These are phyloP conservation scores for Echeneis naucrates DNA, from an alignment of 2,797 vertebrate species.

Conservation along the genomic window DNA sequence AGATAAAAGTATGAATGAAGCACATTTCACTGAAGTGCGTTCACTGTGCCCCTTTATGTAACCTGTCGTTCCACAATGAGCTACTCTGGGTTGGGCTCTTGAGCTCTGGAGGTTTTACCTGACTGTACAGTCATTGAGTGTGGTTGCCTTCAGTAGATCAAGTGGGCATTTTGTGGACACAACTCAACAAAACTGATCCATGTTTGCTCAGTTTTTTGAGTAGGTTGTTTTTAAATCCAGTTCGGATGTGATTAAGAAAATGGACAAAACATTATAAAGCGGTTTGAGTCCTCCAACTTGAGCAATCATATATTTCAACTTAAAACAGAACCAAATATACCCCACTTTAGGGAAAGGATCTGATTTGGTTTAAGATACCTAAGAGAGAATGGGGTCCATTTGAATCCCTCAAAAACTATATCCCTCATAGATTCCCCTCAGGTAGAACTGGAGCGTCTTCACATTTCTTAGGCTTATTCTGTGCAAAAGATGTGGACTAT, in stretches of 20 bases:
- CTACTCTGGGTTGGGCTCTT: conserved; percentile 37
- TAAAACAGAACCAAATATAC: too few relatives aligned
- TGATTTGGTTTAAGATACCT: too few relatives aligned
- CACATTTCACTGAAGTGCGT: conserved; percentile 30
- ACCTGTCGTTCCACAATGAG: conserved; percentile 35
- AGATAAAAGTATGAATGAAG: conserved; percentile 73
- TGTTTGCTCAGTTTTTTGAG: conserved; percentile 15
- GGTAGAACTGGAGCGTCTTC: too few relatives aligned
- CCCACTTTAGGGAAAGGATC: too few relatives aligned
- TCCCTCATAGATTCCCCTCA: too few relatives aligned
- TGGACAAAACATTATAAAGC: not conserved
- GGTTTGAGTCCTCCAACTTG: not conserved
- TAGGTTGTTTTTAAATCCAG: conserved; percentile 2
- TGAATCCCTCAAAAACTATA: too few relatives aligned
- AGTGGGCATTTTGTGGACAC: not conserved
- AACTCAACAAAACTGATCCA: not conserved
- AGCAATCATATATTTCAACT: too few relatives aligned
- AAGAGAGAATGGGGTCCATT: too few relatives aligned
- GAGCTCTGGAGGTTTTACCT: conserved; percentile 16
- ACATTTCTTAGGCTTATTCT: too few relatives aligned
- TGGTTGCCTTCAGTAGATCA: conserved; percentile 1
- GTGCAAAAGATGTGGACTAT: too few relatives aligned
- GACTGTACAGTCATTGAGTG: conserved; percentile 28
- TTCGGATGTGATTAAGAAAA: not conserved
- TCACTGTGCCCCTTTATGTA: conserved; percentile 53